Percentiles rank a stretch among this genome's conserved stretches.
These are phyloP conservation scores for Eclectus roratus DNA, from an alignment of 2,113 vertebrate genomes.

Conservation along the genomic window DNA sequence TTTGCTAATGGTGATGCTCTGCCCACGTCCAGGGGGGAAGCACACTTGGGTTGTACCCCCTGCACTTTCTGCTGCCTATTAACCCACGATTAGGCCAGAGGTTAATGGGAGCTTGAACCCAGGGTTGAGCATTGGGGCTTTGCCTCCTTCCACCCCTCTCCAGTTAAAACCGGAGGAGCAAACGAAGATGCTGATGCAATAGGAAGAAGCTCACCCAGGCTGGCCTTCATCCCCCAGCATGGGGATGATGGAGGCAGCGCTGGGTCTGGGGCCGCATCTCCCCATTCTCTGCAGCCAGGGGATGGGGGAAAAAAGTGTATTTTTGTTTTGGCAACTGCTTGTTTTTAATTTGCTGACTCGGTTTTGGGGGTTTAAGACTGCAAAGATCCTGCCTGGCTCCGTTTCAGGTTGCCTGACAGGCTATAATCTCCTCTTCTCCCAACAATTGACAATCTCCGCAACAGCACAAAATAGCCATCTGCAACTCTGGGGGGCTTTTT, in stretches of 20 bases:
- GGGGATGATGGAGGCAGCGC: rapidly evolving
- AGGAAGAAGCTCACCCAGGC: not conserved
- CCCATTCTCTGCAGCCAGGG: not conserved
- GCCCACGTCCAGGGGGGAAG: rapidly evolving
- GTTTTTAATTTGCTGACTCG: not conserved
- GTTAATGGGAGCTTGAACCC: not conserved
- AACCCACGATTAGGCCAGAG: not conserved
- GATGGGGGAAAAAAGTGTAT: not conserved
- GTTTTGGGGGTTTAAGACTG: not conserved
- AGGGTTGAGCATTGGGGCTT: not conserved
- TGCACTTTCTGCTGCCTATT: not conserved
- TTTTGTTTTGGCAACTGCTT: not conserved
- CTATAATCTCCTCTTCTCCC: slow-evolving; percentile 9
- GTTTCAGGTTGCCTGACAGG: slow-evolving; percentile 19
- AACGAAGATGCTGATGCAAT: rapidly evolving
- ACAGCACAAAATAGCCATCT: not conserved
- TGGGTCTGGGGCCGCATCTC: not conserved
- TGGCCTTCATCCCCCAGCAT: not conserved
- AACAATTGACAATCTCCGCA: not conserved
- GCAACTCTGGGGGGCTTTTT: not conserved
- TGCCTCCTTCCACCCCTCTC: not conserved
- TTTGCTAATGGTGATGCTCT: not conserved
- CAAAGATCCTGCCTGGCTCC: not conserved
- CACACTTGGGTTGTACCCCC: too few relatives aligned
- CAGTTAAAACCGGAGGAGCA: not conserved